These are phyloP conservation scores for Drosophila sulfurigaster DNA, from an alignment of 1,140 invertebrate genomes.

Conservation along the genomic window DNA sequence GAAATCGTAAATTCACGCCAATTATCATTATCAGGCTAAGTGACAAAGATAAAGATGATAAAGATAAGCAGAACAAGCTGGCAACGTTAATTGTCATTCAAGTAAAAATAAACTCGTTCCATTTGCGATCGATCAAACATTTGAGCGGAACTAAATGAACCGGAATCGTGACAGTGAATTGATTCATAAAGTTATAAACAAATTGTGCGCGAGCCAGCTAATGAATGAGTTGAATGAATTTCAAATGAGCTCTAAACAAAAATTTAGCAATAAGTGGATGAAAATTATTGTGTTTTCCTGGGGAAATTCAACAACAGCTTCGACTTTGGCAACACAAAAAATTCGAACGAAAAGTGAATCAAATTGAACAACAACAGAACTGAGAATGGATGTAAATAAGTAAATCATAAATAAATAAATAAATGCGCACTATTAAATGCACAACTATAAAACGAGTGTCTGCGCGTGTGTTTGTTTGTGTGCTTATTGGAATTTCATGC, in stretches of 20 bases:
- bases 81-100: background rate
- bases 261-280: slow-evolving; percentile 36
- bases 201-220: slow-evolving; percentile 14
- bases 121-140: background rate
- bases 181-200: slow-evolving; percentile 38
- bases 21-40: background rate
- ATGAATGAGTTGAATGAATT: slow-evolving; percentile 52
- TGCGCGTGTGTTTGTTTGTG: slow-evolving; percentile 16
- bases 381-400: slow-evolving; percentile 31
- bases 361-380: slow-evolving; percentile 33
- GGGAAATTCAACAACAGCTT: slow-evolving; percentile 19
- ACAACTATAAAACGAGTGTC: background rate
- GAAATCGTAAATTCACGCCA: background rate
- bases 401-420: slow-evolving; percentile 42
- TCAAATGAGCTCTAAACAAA: slow-evolving; percentile 42
- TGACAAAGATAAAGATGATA: background rate
- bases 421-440: slow-evolving; percentile 30
- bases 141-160: background rate
- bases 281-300: slow-evolving; percentile 25
- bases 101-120: background rate
- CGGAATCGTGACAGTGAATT: background rate
- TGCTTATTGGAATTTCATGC: slow-evolving; percentile 43
- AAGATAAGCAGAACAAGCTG: background rate
- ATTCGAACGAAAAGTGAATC: slow-evolving; percentile 35
- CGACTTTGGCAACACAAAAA: background rate